Evolutionary conservation across 2,797 vertebrate species (phyloP).

Genomic region (Danio choprae): DNA sequence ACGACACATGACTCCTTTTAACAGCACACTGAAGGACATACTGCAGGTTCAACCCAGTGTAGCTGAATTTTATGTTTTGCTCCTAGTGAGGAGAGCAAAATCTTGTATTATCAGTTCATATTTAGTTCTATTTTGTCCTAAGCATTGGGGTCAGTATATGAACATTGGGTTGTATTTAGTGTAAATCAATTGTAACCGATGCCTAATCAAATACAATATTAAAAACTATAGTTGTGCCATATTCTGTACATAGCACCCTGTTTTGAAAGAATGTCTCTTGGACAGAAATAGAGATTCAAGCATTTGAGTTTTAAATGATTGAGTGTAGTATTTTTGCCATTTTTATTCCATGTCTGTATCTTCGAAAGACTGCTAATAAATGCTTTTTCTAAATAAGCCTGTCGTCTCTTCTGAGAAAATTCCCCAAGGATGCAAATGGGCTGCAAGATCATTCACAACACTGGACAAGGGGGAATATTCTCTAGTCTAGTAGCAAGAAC

Average conservation of each 20-base stretch:
- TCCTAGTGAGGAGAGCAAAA: no score
- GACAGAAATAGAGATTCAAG: neutral
- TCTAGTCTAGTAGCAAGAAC: conserved; percentile 68
- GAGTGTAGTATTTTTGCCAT: neutral
- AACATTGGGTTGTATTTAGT: neutral
- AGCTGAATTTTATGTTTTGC: no score
- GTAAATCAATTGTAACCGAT: neutral
- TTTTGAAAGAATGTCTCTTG: neutral
- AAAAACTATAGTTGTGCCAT: neutral
- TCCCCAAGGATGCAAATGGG: conserved; percentile 71
- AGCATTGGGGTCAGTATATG: neutral
- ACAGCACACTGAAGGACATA: no score
- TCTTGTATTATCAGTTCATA: no score
- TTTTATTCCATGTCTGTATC: neutral
- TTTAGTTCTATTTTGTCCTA: no score
- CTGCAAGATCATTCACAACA: conserved; percentile 56
- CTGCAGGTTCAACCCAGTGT: no score
- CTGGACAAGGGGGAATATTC: conserved; percentile 60
- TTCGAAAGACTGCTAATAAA: conserved; percentile 31
- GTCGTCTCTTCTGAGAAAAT: conserved; percentile 47
- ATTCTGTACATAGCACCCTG: neutral
- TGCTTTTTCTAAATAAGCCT: neutral
- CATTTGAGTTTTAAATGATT: neutral
- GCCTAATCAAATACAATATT: no score
- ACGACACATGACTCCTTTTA: no score